These are phyloP conservation scores for Melinaea marsaeus DNA, from an alignment of 2,888 invertebrate species.

Conservation along the genomic window DNA sequence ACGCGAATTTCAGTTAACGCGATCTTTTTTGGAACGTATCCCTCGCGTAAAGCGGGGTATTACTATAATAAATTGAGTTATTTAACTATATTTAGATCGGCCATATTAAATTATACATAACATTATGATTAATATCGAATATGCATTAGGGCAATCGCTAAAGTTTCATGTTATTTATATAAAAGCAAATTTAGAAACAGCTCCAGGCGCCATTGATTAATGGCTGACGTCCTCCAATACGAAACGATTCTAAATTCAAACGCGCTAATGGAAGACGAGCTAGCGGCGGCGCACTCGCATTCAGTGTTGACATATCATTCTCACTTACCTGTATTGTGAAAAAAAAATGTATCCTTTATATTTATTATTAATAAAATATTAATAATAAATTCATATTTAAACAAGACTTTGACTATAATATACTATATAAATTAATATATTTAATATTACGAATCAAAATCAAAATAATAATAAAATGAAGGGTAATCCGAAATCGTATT, in stretches of 20 bases:
- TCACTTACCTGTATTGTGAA: slow-evolving; percentile 16
- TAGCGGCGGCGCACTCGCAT: slow-evolving; percentile 62
- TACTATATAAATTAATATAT: too few relatives aligned
- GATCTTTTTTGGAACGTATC: too few relatives aligned
- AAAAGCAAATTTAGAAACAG: slow-evolving; percentile 33
- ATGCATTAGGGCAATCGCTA: slow-evolving; percentile 16
- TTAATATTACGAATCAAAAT: too few relatives aligned
- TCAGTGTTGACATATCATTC: slow-evolving; percentile 46
- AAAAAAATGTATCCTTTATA: slow-evolving; percentile 4
- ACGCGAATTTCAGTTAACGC: too few relatives aligned
- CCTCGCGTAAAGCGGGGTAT: too few relatives aligned
- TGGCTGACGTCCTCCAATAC: slow-evolving; percentile 53
- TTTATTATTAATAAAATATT: too few relatives aligned
- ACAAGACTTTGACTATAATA: too few relatives aligned
- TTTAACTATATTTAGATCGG: slow-evolving; percentile 1
- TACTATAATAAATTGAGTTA: slow-evolving; percentile 10
- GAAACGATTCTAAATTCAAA: slow-evolving; percentile 67
- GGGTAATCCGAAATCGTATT: slow-evolving; percentile 21
- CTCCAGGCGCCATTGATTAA: slow-evolving; percentile 66
- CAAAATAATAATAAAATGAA: slow-evolving; percentile 13
- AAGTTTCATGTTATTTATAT: slow-evolving; percentile 26
- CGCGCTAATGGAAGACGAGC: slow-evolving; percentile 71
- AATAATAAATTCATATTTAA: too few relatives aligned
- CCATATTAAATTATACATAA: slow-evolving; percentile 12
- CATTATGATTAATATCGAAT: slow-evolving; percentile 4